Conservation (phyloP, 35 echinoderm and acorn worm species). For the Antedon bifida region DNA sequence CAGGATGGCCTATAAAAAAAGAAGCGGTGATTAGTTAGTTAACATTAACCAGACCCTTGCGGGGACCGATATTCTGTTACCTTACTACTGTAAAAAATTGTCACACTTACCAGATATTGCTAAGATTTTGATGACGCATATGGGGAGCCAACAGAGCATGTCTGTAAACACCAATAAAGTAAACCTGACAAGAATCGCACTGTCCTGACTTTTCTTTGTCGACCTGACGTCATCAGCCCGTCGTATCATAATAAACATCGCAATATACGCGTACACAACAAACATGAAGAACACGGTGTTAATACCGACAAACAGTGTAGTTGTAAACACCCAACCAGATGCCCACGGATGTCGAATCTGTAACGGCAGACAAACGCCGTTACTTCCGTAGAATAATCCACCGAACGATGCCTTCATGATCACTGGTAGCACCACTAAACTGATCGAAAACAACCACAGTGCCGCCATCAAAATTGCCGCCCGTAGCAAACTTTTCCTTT, state of each 20-base stretch:
- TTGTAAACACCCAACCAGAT: conserved; percentile 79
- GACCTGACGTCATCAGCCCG: conserved; percentile 67
- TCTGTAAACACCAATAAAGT: conserved; percentile 83
- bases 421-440: conserved; percentile 49
- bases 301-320: conserved; percentile 64
- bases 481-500: conserved; percentile 39
- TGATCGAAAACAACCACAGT: conserved; percentile 52
- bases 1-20: conserved; percentile 20
- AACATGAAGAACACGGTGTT: conserved; percentile 77
- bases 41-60: not conserved
- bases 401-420: conserved; percentile 62
- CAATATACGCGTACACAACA: conserved; percentile 77
- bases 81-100: not conserved
- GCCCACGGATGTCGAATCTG: conserved; percentile 78
- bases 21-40: not conserved
- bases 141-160: conserved; percentile 95
- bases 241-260: conserved; percentile 74
- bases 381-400: conserved; percentile 80
- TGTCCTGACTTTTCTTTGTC: conserved; percentile 87
- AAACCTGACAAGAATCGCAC: conserved; percentile 64
- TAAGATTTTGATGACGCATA: conserved; percentile 77
- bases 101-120: conserved; percentile 61
- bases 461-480: conserved; percentile 58
- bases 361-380: conserved; percentile 85
- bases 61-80: not conserved